Conservation (phyloP, 2,797 vertebrate genomes). For the Huso huso region DNA sequence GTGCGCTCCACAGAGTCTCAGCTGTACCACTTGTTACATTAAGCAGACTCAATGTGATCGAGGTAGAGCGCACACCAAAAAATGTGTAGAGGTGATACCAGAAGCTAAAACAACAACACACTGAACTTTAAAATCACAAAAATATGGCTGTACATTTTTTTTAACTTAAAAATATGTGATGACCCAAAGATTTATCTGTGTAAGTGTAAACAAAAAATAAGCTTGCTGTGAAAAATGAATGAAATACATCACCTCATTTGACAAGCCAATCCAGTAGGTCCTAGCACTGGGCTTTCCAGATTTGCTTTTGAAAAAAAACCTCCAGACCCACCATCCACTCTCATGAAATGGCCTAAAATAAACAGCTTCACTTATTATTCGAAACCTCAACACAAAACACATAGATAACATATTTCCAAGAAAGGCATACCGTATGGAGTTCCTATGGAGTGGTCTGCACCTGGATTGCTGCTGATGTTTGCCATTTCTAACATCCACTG, state of each 20-base stretch:
- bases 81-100: slow-evolving; percentile 50
- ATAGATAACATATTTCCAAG: not conserved
- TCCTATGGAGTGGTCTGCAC: slow-evolving; percentile 54
- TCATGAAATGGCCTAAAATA: slow-evolving; percentile 54
- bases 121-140: not conserved
- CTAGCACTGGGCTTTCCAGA: slow-evolving; percentile 41
- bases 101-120: slow-evolving; percentile 47
- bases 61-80: fast-evolving
- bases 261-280: slow-evolving; percentile 44
- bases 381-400: not conserved
- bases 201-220: not conserved
- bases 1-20: slow-evolving; percentile 26
- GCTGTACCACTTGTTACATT: not conserved
- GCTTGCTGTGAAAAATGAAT: not conserved
- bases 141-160: not conserved
- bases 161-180: not conserved
- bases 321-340: slow-evolving; percentile 21
- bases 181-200: not conserved
- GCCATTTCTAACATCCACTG: slow-evolving; percentile 50
- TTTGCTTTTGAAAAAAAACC: fast-evolving
- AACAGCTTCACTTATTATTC: not conserved
- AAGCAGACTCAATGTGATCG: slow-evolving; percentile 33
- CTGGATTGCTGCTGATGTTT: slow-evolving; percentile 49
- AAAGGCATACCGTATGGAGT: slow-evolving; percentile 39
- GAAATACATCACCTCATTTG: slow-evolving; percentile 47